Percentiles rank a stretch among this genome's conserved stretches.
These are phyloP conservation scores for Eurytoma adleriae DNA, from an alignment of 2,888 invertebrate species.

Conservation along the genomic window DNA sequence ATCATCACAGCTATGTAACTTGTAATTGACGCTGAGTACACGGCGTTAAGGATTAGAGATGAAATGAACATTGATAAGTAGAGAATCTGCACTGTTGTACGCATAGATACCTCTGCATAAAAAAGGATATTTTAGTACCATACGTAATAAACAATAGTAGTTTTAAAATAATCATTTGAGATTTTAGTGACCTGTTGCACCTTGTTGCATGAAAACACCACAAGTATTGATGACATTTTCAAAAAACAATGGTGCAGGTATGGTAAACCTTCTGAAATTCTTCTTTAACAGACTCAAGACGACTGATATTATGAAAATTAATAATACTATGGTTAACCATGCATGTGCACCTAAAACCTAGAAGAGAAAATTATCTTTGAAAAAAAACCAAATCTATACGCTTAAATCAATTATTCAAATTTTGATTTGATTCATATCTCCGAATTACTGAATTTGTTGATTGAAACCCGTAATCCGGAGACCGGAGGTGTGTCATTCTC, in stretches of 20 bases:
- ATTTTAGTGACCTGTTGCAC: constrained; percentile 10
- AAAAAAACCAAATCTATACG: not conserved
- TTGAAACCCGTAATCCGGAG: no score
- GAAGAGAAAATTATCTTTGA: not conserved
- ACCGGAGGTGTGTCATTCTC: no score
- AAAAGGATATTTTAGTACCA: no score
- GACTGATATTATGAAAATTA: not conserved
- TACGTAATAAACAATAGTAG: not conserved
- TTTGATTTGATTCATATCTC: no score
- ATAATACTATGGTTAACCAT: not conserved
- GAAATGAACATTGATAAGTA: constrained; percentile 7
- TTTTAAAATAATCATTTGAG: not conserved
- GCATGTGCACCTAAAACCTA: not conserved
- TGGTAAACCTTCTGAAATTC: not conserved
- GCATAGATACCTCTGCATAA: not conserved
- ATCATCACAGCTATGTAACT: constrained; percentile 26
- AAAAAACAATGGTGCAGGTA: not conserved
- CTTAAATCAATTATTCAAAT: no score
- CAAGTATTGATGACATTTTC: constrained; percentile 15
- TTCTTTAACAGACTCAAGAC: not conserved
- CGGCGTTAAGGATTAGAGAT: constrained; percentile 4
- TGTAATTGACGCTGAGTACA: constrained; percentile 29
- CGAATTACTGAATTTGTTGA: no score
- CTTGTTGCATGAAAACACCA: constrained; percentile 22
- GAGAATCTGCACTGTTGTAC: not conserved